Evolutionary conservation across 37 sponge, comb jelly and placozoan genomes (phyloP).

Genomic region (Ianthella basta): DNA sequence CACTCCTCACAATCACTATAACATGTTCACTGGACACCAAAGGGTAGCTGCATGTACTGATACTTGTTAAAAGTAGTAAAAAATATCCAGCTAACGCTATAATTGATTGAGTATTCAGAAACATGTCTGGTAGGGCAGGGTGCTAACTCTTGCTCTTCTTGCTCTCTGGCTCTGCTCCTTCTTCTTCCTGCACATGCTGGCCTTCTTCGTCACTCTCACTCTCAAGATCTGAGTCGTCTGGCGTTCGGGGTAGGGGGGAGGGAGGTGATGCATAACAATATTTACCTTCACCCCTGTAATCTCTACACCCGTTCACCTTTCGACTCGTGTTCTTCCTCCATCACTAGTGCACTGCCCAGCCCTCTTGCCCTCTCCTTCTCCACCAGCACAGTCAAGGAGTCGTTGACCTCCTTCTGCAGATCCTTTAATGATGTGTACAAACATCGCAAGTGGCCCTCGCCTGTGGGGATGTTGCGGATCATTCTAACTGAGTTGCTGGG

Average conservation of each 20-base stretch:
- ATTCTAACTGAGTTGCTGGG: neutral
- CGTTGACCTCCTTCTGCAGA: constrained; percentile 56
- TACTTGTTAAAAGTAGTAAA: too few relatives aligned
- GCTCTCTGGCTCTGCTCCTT: neutral
- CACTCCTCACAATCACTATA: too few relatives aligned
- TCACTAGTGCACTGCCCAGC: neutral
- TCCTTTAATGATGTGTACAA: constrained; percentile 33
- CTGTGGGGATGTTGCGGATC: neutral
- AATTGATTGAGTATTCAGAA: too few relatives aligned
- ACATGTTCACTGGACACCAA: too few relatives aligned
- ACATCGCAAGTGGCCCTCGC: constrained; percentile 21
- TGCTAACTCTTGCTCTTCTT: constrained; percentile 34
- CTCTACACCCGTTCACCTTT: too few relatives aligned
- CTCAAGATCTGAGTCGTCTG: neutral
- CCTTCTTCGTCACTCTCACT: constrained; percentile 47
- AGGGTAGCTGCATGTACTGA: too few relatives aligned
- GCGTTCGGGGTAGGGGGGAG: neutral
- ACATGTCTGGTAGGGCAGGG: neutral
- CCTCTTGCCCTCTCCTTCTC: constrained; percentile 49
- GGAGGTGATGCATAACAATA: too few relatives aligned
- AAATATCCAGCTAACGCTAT: too few relatives aligned
- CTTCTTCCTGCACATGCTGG: neutral
- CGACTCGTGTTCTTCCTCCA: neutral
- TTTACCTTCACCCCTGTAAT: constrained; percentile 7
- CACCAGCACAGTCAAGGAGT: constrained; percentile 49